These are phyloP conservation scores for Dolichotis patagonum DNA, from an alignment of 2,113 vertebrate species.

Conservation along the genomic window DNA sequence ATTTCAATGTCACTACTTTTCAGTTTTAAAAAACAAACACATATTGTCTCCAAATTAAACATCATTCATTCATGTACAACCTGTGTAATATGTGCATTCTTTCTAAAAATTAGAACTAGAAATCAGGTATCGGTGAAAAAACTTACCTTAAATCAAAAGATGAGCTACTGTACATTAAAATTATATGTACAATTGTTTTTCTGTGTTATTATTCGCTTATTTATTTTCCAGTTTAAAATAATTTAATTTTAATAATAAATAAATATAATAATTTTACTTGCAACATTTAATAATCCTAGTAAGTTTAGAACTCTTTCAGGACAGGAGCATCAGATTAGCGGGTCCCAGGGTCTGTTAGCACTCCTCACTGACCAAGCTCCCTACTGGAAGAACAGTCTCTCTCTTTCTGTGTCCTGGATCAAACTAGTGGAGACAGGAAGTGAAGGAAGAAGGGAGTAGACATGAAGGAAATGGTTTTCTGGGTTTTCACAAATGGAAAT, in stretches of 20 bases:
- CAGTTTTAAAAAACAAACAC: conserved; percentile 9
- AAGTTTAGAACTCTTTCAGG: conserved; percentile 18
- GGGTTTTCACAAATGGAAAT: conserved; percentile 13
- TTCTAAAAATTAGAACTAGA: background rate
- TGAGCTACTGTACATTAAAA: background rate
- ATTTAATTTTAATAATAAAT: background rate
- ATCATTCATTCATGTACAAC: background rate
- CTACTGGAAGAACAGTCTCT: background rate
- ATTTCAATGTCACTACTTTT: conserved; percentile 15
- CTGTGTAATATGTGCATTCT: background rate
- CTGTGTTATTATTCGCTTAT: background rate
- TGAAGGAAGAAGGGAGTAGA: background rate
- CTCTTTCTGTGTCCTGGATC: background rate
- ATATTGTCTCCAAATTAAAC: background rate
- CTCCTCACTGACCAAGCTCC: background rate
- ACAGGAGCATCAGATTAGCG: background rate
- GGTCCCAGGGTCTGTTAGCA: background rate
- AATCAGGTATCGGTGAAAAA: background rate
- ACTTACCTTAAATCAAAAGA: background rate
- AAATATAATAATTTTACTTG: background rate
- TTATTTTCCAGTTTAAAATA: conserved; percentile 1
- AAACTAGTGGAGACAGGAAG: background rate
- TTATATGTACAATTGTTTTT: background rate
- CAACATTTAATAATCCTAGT: conserved; percentile 3
- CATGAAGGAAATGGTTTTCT: conserved; percentile 29